These are phyloP conservation scores for Dipodomys ordii DNA, from an alignment of 2,113 vertebrate genomes.

Conservation along the genomic window DNA sequence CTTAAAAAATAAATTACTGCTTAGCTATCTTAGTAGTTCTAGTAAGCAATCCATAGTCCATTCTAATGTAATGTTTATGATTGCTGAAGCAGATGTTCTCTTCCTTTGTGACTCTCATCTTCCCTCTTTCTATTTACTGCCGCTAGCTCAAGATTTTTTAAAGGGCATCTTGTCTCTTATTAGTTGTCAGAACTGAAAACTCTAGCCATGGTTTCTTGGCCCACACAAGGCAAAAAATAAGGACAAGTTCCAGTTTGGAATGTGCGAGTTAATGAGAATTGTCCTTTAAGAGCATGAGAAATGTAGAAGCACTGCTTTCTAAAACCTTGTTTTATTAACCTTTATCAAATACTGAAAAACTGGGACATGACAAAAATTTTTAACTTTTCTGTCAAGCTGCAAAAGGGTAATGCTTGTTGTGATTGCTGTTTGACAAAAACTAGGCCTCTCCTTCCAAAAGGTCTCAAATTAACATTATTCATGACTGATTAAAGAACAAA, in stretches of 20 bases:
- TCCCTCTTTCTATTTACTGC: constrained; percentile 26
- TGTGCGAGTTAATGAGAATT: constrained; percentile 56
- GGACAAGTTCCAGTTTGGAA: constrained; percentile 16
- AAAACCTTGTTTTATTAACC: constrained; percentile 85
- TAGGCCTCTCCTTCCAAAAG: constrained; percentile 73
- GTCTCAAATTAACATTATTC: constrained; percentile 78
- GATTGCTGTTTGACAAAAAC: constrained; percentile 80
- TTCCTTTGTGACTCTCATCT: constrained; percentile 1
- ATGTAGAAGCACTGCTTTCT: constrained; percentile 74
- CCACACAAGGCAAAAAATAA: neutral
- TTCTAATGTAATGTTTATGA: constrained; percentile 28
- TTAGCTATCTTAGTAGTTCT: neutral
- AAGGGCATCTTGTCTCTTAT: neutral
- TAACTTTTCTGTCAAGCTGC: constrained; percentile 81
- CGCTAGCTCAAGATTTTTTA: constrained; percentile 7
- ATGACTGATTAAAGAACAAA: neutral
- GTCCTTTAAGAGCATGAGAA: constrained; percentile 73
- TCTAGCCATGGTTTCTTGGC: neutral
- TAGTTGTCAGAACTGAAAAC: neutral
- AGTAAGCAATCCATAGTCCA: neutral
- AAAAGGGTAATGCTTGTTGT: constrained; percentile 85
- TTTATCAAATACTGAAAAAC: constrained; percentile 82
- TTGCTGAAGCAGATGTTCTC: constrained; percentile 22
- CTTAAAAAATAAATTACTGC: neutral
- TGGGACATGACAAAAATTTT: constrained; percentile 80